Base-by-base conservation (phyloP, 2,113 vertebrate species). In the Pteropus alecto region DNA sequence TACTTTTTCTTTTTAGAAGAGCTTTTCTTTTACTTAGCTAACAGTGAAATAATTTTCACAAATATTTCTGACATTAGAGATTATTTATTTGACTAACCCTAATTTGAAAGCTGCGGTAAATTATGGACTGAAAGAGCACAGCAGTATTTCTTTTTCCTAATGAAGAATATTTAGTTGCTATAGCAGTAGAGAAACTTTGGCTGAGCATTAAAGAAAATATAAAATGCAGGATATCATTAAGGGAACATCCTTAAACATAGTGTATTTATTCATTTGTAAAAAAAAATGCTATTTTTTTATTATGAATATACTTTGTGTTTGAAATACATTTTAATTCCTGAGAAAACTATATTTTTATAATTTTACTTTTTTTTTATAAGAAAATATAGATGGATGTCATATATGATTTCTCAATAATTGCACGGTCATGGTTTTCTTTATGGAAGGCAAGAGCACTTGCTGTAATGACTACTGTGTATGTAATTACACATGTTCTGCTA, bases 21-120 rank as follows among this genome's bases (percentile, higher is more conserved):
- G 12, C 21, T 90, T 91, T 97, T 84, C 9, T 15, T 78, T 73
- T 90, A 5, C 88, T 78, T 93, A 77, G 22, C 56, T 93, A 93
- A 94, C 81, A 43, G 3, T 54, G 19, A 68, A 90, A 43, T 19
- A 54, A 84, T 78, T 93, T 94, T 83, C 43, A 82, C 28, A 88
- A 87, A n/a, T 71, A n/a, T 88, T 41, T 48, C 43, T 88, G 22
- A 58, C 7, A 73, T 67, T 83, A 65, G 26, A 19, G 11, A 61
- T 84, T 48, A 85, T 89, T 95, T 83, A 77, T 68, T 77, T 58
- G 70, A 71, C 10, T 3, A 90, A 81, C 19, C 65, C 22, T 51
- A 61, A 86, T 82, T 11, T 60, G 85, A 85, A 77, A 70, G 33
- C 26, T 73, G 0, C 2, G 10, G 24, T 61, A 63, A 93, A 68